Conservation (phyloP, 2,113 vertebrate genomes). For the Zootoca vivipara region DNA sequence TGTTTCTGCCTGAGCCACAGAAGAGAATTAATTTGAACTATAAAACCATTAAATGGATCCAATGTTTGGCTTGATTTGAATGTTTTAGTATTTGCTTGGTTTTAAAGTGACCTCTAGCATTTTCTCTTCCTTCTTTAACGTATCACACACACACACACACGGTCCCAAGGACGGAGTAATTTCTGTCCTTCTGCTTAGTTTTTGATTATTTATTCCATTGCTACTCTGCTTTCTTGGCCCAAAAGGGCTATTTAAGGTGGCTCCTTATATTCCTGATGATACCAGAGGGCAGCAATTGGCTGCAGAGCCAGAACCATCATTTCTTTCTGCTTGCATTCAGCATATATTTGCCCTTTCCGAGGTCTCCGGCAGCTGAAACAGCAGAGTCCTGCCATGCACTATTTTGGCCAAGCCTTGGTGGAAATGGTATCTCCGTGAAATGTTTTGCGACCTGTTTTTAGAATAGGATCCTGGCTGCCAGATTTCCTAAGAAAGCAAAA, state of each 20-base stretch:
- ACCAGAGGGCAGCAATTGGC: conserved; percentile 33
- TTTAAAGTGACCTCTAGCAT: neutral
- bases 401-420: conserved; percentile 60
- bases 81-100: neutral
- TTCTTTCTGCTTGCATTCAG: conserved; percentile 64
- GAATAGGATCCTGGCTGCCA: conserved; percentile 53
- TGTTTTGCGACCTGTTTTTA: conserved; percentile 60
- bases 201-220: neutral
- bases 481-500: conserved; percentile 60
- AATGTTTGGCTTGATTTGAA: neutral
- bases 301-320: conserved; percentile 42
- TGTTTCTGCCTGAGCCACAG: conserved; percentile 10
- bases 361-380: conserved; percentile 62
- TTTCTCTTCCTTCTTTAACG: neutral
- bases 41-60: neutral
- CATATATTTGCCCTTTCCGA: conserved; percentile 60
- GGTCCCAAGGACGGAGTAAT: neutral
- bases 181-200: neutral
- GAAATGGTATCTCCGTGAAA: conserved; percentile 49
- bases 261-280: conserved; percentile 32
- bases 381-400: conserved; percentile 32
- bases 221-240: neutral
- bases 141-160: too few relatives aligned
- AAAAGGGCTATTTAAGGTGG: neutral
- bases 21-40: conserved; percentile 10